Base-by-base conservation (phyloP, 2,888 invertebrate species). In the Mythimna vitellina region DNA sequence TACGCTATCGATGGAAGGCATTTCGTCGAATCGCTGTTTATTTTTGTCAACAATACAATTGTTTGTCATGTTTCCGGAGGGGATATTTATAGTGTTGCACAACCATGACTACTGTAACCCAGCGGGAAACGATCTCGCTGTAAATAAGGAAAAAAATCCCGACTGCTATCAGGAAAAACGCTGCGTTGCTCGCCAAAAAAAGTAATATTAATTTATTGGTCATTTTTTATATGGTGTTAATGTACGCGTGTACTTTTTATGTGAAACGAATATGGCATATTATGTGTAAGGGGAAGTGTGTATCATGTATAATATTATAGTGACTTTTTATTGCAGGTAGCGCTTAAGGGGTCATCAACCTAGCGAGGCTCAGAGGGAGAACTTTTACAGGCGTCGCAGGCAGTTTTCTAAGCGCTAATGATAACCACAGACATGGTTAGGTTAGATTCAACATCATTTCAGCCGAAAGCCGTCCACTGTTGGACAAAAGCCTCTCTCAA, bases 11-110 rank as follows among this genome's bases (percentile, higher is more conserved):
- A 70, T 84, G 67, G 78, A 77, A 64, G 60, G 68, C 72, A 72
- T 78, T 80, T 75, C 71, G 75, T 86, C 82, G 87, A 85, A 86
- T 86, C 84, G 85, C 80, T 85, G 87, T 89, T 90, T 92, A 82
- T 82, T 92, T 92, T 89, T 89, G 88, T 86, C 87, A 81, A 89
- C 89, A 88, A 88, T 89, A 89, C 91, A 90, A 92, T 93, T 92
- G 93, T 92, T 92, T 91, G 92, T 91, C 91, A 92, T 90, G 91
- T 90, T 92, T 93, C 93, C 92, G 92, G 90, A 81, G 85, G 84
- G 87, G 86, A 89, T 88, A 92, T 93, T 93, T 92, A 93, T 91
- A 87, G 89, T 88, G 73, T 79, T 87, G 88, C 89, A 88, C 84
- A 84, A 86, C 87, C 86, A 89, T 89, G 91, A 87, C 86, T 87